Base-by-base conservation (phyloP, 2,113 vertebrate genomes). In the Melospiza melodia region DNA sequence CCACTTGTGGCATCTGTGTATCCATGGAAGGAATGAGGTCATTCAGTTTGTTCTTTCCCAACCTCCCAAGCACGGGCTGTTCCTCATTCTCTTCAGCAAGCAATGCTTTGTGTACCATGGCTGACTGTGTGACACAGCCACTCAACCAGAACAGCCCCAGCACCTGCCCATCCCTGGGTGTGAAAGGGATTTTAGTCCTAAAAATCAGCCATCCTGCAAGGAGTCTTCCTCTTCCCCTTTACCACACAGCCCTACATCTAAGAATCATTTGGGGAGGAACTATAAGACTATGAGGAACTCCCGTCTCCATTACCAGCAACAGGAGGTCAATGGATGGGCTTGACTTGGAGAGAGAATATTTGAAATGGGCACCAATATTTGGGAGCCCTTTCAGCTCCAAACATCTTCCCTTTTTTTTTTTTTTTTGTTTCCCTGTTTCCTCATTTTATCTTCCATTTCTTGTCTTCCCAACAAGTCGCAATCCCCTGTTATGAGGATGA, bases 231-330 rank as follows among this genome's bases (percentile, higher is more conserved):
- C 12, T n/a, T 80, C 19, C 49, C 19, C 54, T 92, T 79, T 1
- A 27, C 27, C 24, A 49, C n/a, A 10, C 19, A 62, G 30, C 20
- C 12, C 52, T 5, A 6, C 30, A 23, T 15, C n/a, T 16, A 28
- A 62, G 15, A 72, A 49, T 31, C 35, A 19, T 1, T 2, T 25
- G 12, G 24, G 41, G 24, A 66, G 22, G 65, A 46, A 21, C 5
- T n/a, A 44, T 0, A 27, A 43, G 25, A n/a, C 11, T 3, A 0
- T 11, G 28, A 83, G 33, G 43, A 73, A 15, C n/a, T 88, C n/a
- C 58, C 39, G 16, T 17, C 41, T 14, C 35, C 63, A n/a, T 11
- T 17, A 57, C 43, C n/a, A 76, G 22, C 58, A 73, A 12, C 37
- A n/a, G 39, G 39, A 39, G 39, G 10, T 39, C 39, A 37, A 37